Evolutionary conservation across 53 echinoderm and acorn worm genomes (phyloP), one percentile per base, ranked within the genome.

Genomic region (Henricia sp.): DNA sequence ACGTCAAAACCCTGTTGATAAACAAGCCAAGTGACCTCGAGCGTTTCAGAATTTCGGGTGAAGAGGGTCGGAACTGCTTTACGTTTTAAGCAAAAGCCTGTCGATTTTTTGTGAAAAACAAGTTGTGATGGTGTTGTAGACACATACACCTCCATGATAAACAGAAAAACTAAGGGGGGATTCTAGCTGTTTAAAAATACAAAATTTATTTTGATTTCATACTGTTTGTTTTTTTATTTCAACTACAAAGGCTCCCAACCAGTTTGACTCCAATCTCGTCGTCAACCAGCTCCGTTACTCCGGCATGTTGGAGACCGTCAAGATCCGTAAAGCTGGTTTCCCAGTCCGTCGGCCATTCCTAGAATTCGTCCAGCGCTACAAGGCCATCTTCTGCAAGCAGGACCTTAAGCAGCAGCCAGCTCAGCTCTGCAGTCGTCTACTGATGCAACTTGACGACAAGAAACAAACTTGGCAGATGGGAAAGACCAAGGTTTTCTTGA

Each of bases 241-340:
- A n/a, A n/a, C n/a, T n/a, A n/a, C 56, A 11, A 28, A 94, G 94
- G 40, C 57, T 1, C 84, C 94, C 59, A 16, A 68, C 51, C 54
- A 77, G 56, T 99, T 99, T 80, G 88, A 90, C 32, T 76, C 92
- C 16, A 52, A 88, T 2, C 59, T 93, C 2, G 95, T 95, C 1
- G 56, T 99, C 27, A 92, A 92, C 71, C 99, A 99, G 87, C 91
- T 99, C 2, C 87, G 92, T n/a, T 99, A 99, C 86, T 99, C 99
- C 28, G 99, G 99, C 29, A 99, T 99, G 99, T 70, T 99, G 54
- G 99, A 99, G 67, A 99, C 99, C 5, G 93, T 99, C 54, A 99
- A 95, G 82, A 99, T 99, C 64, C 82, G 99, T 26, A 99, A 86
- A 83, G 99, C 99, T 6, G 99, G 99, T 21, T 99, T 90, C 74